Conservation (phyloP, 2,888 invertebrate genomes). For the Terebella lapidaria region DNA sequence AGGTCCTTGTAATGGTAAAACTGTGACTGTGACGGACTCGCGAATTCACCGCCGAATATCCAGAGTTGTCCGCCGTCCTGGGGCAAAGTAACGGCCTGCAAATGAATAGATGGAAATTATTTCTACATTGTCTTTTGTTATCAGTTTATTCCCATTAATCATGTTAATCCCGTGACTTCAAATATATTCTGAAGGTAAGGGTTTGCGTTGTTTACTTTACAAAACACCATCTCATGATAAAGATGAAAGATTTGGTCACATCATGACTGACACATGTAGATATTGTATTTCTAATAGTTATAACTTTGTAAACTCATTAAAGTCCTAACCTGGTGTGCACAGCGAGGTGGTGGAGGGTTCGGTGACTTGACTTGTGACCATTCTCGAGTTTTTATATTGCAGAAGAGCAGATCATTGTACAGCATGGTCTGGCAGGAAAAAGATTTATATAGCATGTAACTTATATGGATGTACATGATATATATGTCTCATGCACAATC, state of each 20-base stretch:
- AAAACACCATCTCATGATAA: not conserved
- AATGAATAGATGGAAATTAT: not conserved
- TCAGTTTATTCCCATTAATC: not conserved
- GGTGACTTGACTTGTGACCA: slow-evolving; percentile 80
- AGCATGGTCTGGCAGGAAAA: slow-evolving; percentile 67
- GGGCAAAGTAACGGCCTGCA: slow-evolving; percentile 67
- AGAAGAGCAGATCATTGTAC: slow-evolving; percentile 80
- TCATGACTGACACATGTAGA: not conserved
- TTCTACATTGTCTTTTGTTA: not conserved
- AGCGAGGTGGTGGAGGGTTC: slow-evolving; percentile 79
- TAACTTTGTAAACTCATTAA: not conserved
- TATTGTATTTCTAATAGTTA: not conserved
- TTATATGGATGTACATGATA: no score
- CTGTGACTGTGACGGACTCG: slow-evolving; percentile 82
- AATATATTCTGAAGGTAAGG: not conserved
- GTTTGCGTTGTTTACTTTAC: not conserved
- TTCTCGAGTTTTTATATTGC: slow-evolving; percentile 71
- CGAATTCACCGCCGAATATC: slow-evolving; percentile 88
- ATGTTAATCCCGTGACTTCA: not conserved
- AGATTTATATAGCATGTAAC: no score
- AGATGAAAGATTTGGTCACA: not conserved
- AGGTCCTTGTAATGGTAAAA: slow-evolving; percentile 89
- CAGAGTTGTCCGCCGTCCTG: slow-evolving; percentile 71
- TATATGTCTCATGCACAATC: no score
- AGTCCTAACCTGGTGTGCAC: slow-evolving; percentile 71